Conservation (phyloP, 1,140 invertebrate genomes). For the Aphelenchoides avenae region DNA sequence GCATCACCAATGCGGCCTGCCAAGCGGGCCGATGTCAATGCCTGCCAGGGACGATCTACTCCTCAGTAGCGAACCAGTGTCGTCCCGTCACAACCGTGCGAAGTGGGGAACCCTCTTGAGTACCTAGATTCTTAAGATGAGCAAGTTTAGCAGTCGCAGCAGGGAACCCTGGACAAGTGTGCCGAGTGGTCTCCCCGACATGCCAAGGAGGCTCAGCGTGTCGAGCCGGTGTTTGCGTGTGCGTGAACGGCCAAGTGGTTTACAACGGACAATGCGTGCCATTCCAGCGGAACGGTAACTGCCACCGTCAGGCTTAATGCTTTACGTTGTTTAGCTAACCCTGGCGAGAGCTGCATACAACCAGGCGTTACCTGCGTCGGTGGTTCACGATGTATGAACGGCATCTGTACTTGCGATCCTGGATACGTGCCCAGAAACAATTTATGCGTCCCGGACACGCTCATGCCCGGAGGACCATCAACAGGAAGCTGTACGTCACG, state of each 20-base stretch:
- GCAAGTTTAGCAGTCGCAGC: neutral
- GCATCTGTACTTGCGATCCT: slow-evolving; percentile 36
- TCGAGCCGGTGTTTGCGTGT: slow-evolving; percentile 27
- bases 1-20: slow-evolving; percentile 38
- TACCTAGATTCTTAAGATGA: too few species aligned
- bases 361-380: slow-evolving; percentile 25
- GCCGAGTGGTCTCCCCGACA: neutral
- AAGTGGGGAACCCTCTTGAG: neutral
- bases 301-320: slow-evolving; percentile 19
- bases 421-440: slow-evolving; percentile 17
- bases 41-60: slow-evolving; percentile 38
- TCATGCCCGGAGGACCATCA: slow-evolving; percentile 7
- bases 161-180: slow-evolving; percentile 1
- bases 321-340: slow-evolving; percentile 7
- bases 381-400: slow-evolving; percentile 31
- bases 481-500: neutral
- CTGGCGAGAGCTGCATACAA: slow-evolving; percentile 23
- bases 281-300: neutral
- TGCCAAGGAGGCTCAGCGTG: slow-evolving; percentile 20
- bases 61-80: slow-evolving; percentile 21
- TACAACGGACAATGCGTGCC: slow-evolving; percentile 24
- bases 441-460: slow-evolving; percentile 12
- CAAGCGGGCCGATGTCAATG: slow-evolving; percentile 35
- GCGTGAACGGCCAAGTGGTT: slow-evolving; percentile 34
- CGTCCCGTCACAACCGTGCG: slow-evolving; percentile 31